phyloP scores from a whole-genome alignment of 2,113 vertebrate species.

The Piaya cayana region DNA sequence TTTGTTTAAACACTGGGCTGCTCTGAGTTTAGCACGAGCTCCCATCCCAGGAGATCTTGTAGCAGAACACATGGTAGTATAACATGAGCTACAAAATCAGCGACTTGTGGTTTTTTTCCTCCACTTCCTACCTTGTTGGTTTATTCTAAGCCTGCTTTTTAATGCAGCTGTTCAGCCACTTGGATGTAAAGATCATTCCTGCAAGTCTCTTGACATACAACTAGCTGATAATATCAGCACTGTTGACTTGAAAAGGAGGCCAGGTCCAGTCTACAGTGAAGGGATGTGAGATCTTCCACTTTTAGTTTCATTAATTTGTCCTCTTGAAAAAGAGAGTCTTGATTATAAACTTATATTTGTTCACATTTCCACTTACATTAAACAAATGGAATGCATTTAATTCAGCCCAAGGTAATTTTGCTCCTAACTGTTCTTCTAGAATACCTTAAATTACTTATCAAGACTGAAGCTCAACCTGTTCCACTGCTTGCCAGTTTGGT shows the following conservation, averaged over 20 bases:
- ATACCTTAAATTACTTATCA: not conserved
- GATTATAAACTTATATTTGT: not conserved
- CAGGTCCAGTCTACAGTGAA: not conserved
- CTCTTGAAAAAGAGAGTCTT: not conserved
- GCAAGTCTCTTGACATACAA: not conserved
- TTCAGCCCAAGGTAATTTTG: not conserved
- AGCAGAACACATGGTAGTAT: not conserved
- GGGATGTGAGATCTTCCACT: not conserved
- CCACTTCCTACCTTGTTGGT: not conserved
- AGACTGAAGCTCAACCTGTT: not conserved
- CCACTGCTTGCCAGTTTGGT: not conserved
- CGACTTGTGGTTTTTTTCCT: not conserved
- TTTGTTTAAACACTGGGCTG: not conserved
- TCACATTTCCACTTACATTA: not conserved
- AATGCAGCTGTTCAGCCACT: not conserved
- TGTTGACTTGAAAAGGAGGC: not conserved
- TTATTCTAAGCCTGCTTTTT: not conserved
- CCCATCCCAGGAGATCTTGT: not conserved
- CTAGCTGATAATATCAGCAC: not conserved
- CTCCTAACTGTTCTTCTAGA: not conserved
- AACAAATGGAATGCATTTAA: rapidly evolving
- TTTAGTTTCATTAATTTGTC: not conserved
- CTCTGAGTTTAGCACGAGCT: not conserved
- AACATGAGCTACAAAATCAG: not conserved
- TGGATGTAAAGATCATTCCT: not conserved